A percentile compares a stretch with the other conserved stretches of the same genome.
These are phyloP conservation scores for Dendrolimus pini DNA, from an alignment of 2,888 invertebrate genomes.

Conservation along the genomic window DNA sequence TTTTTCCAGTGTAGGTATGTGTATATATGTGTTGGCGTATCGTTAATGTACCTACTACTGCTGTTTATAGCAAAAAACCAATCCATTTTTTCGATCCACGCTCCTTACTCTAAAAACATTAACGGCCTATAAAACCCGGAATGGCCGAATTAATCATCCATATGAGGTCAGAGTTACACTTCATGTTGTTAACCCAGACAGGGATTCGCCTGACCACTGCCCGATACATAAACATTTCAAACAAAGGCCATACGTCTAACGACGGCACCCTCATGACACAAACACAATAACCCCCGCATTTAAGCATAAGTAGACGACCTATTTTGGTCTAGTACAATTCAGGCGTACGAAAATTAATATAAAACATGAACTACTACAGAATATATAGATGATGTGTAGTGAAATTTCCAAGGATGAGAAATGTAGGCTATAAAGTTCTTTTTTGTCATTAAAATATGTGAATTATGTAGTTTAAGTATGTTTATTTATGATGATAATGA, in stretches of 20 bases:
- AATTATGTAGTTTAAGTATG: too few relatives aligned
- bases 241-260: background rate
- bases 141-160: background rate
- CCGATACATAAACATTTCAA: background rate
- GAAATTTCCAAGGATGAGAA: too few relatives aligned
- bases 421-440: too few relatives aligned
- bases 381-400: too few relatives aligned
- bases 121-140: background rate
- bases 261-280: background rate
- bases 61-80: background rate
- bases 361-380: too few relatives aligned
- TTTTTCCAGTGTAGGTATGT: background rate
- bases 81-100: background rate
- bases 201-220: background rate
- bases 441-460: too few relatives aligned
- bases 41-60: background rate
- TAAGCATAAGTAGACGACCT: constrained; percentile 8
- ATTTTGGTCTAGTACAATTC: too few relatives aligned
- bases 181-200: background rate
- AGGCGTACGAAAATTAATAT: too few relatives aligned
- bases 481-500: too few relatives aligned
- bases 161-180: background rate
- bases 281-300: background rate
- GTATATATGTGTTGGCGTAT: background rate
- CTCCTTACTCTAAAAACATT: background rate